Base-by-base conservation (phyloP, 2,888 invertebrate genomes). In the Deilephila porcellus region DNA sequence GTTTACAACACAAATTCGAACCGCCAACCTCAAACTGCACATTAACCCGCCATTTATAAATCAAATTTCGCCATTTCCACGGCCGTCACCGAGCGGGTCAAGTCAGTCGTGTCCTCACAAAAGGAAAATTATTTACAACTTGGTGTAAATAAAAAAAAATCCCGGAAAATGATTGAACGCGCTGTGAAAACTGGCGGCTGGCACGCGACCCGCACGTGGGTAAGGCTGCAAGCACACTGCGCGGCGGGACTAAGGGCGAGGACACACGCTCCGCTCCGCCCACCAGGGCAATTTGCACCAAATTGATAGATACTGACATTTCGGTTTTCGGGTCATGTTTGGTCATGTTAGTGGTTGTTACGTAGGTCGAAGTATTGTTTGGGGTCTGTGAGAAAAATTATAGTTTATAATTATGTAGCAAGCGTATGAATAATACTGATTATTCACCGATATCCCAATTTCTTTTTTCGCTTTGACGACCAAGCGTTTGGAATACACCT, bases 131-230 rank as follows among this genome's bases (percentile, higher is more conserved):
- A 64, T 64, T 64, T 67, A 67, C 67, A 67, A 67, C 45, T 45
- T 67, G 25, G 17, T 67, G 67, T 29, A 67, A 67, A 67, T 67
- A 17, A 52, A 52, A 60, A 52, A 67, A 67, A 45, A 67, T 4
- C 32, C 32, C 64, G 64, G 81, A 85, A 84, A 82, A 79, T 80
- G 73, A 80, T 82, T 86, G 87, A 88, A 89, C 88, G 85, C 85
- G 80, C 82, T 83, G 85, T 86, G 84, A 88, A 87, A 85, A 88
- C 85, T 86, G 86, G 82, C 81, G 83, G 79, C 85, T 79, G 86
- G 83, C 93, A 93, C 93, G 92, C 88, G 91, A 76, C 89, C 73
- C 73, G 74, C 91, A 89, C 92, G 91, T 90, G 71, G 74, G 82
- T 83, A 88, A 89, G 89, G 88, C 83, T 81, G 74, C 79, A 72